Base-by-base conservation (phyloP, 2,888 invertebrate species). In the Caenorhabditis zanzibari region DNA sequence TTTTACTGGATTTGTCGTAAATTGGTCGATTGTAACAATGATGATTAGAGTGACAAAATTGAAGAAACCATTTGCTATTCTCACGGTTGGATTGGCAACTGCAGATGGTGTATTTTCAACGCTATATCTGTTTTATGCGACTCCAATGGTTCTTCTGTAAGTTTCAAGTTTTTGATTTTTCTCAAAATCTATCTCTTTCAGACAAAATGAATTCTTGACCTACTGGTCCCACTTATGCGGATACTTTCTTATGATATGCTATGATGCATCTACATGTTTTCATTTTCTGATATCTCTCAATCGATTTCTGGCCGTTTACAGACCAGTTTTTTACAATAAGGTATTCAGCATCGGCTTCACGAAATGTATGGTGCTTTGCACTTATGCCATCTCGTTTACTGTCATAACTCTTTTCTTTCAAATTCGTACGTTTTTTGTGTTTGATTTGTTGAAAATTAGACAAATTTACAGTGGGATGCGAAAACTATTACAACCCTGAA, bases 171-270 rank as follows among this genome's bases (percentile, higher is more conserved):
- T 56, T 7, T 26, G 2, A 26, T 52, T 10, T 22, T 4, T 6
- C 10, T n/a, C 38, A n/a, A 56, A 38, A 10, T 56, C 3, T 14
- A 10, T 14, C 7, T 28, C 47, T 73, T 64, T 16, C 59, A 76
- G 76, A n/a, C 47, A 68, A 24, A 68, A 22, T 24, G 16, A 35
- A 7, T 54, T 58, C 19, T n/a, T 76, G 1, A 22, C 28, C 2
- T 16, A 16, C 1, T 32, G 32, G 22, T 77, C 76, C 14, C 26
- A 41, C n/a, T 3, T 77, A 0, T 69, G 68, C 14, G 76, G 76
- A 28, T 77, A 69, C 28, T 10, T 77, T 1, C 61, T 77, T 2
- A 69, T 77, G 76, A 77, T 77, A 16, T 77, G 76, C 35, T 77
- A 77, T n/a, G 54, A 69, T 26, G 38, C 69, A 2, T 38, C 47